phyloP scores from a whole-genome alignment of 2,113 vertebrate genomes.

The Philantomba maxwellii region DNA sequence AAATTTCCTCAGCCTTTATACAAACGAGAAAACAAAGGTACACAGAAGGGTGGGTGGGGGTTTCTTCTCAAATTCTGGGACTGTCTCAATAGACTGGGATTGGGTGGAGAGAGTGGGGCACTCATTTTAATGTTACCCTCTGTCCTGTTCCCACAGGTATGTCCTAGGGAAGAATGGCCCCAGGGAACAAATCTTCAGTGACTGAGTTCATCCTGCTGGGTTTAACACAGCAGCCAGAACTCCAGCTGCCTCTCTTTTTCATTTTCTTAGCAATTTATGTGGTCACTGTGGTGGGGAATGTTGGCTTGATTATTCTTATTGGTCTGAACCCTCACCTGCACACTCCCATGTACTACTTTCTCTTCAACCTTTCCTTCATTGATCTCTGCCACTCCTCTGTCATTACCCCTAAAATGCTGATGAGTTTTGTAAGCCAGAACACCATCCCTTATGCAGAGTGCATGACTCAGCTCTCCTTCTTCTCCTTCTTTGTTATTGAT shows the following conservation, averaged over 20 bases:
- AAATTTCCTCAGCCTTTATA: not conserved
- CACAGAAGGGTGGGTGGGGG: too few relatives aligned
- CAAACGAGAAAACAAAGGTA: not conserved
- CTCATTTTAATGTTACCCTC: not conserved
- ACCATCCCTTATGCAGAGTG: not conserved
- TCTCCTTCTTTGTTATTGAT: not conserved
- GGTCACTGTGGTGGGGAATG: conserved; percentile 10
- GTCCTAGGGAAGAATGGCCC: not conserved
- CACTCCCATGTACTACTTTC: conserved; percentile 62
- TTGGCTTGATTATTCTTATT: conserved; percentile 34
- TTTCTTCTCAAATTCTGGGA: not conserved
- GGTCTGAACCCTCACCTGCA: not conserved
- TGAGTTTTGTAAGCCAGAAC: not conserved
- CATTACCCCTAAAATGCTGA: conserved; percentile 39
- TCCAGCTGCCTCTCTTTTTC: not conserved
- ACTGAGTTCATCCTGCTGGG: conserved; percentile 1
- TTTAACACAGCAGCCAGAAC: not conserved
- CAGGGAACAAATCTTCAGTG: not conserved
- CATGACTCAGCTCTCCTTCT: not conserved
- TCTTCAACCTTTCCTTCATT: conserved; percentile 45
- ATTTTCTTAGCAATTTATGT: conserved; percentile 22
- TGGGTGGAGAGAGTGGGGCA: not conserved
- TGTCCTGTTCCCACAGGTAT: not conserved
- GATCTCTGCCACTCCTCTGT: conserved; percentile 49
- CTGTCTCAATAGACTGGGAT: not conserved